phyloP scores from a whole-genome alignment of 1,140 invertebrate species.

The Pseudomyrmex cubaensis region DNA sequence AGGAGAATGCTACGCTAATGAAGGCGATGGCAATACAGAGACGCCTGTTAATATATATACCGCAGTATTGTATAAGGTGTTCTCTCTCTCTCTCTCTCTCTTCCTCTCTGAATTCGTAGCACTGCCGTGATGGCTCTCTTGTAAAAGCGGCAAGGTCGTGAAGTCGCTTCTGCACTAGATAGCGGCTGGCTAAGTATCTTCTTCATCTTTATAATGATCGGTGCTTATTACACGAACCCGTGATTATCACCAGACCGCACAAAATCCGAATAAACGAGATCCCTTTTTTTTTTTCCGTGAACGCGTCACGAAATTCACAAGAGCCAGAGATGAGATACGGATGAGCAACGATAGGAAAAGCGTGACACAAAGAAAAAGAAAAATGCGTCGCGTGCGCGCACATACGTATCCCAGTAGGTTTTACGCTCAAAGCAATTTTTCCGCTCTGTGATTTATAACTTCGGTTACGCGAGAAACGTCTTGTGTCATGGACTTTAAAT shows the following conservation, averaged over 20 bases:
- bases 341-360: not conserved
- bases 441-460: conserved; percentile 21
- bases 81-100: not conserved
- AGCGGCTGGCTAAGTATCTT: conserved; percentile 65
- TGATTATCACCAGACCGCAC: conserved; percentile 71
- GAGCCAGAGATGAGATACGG: conserved; percentile 47
- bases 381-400: not conserved
- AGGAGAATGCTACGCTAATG: conserved; percentile 63
- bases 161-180: conserved; percentile 66
- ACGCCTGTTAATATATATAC: conserved; percentile 52
- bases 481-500: not conserved
- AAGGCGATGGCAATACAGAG: conserved; percentile 34
- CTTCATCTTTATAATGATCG: conserved; percentile 68
- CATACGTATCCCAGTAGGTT: not conserved
- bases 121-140: not conserved
- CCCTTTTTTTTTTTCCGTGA: conserved; percentile 61
- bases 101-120: conserved; percentile 40
- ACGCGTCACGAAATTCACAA: conserved; percentile 71
- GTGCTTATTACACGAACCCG: conserved; percentile 63
- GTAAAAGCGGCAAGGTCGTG: too few relatives aligned
- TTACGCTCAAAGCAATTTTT: conserved; percentile 37
- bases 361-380: not conserved
- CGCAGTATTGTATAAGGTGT: conserved; percentile 40
- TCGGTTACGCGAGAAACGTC: not conserved
- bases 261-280: conserved; percentile 64